phyloP scores from a whole-genome alignment of 64 coral and sea anemone species.

The Astreopora myriophthalma region DNA sequence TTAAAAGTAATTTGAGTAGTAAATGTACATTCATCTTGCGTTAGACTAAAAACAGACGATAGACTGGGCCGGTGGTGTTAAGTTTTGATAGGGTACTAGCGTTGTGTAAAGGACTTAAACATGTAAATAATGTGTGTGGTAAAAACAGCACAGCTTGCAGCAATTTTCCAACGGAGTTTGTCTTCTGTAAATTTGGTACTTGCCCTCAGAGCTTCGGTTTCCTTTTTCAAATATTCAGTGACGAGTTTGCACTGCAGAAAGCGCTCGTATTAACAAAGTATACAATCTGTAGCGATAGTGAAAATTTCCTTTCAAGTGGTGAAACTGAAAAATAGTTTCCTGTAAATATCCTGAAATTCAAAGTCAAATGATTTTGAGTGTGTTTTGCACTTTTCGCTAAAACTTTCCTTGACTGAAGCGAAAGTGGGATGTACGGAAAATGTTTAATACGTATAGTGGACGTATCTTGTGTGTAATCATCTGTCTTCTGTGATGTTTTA shows the following conservation, averaged over 20 bases:
- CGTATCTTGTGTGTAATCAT: conserved; percentile 40
- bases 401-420: not conserved
- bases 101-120: not conserved
- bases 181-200: not conserved
- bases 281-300: not conserved
- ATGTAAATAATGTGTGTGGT: not conserved
- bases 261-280: not conserved
- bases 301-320: not conserved
- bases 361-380: not conserved
- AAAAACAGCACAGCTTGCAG: not conserved
- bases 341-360: conserved; percentile 2
- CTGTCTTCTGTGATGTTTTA: conserved; percentile 1
- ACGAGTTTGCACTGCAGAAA: not conserved
- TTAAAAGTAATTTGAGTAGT: conserved; percentile 45
- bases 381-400: not conserved
- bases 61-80: not conserved
- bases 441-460: not conserved
- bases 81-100: not conserved
- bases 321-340: not conserved
- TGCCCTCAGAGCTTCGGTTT: not conserved
- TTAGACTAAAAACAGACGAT: conserved; percentile 20
- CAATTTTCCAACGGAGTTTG: not conserved
- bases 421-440: not conserved
- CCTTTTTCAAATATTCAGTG: not conserved
- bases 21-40: conserved; percentile 20